Percentiles rank a stretch among this genome's conserved stretches.
phyloP scores from a whole-genome alignment of 92 coral and sea anemone genomes.

The Porites cylindrica region DNA sequence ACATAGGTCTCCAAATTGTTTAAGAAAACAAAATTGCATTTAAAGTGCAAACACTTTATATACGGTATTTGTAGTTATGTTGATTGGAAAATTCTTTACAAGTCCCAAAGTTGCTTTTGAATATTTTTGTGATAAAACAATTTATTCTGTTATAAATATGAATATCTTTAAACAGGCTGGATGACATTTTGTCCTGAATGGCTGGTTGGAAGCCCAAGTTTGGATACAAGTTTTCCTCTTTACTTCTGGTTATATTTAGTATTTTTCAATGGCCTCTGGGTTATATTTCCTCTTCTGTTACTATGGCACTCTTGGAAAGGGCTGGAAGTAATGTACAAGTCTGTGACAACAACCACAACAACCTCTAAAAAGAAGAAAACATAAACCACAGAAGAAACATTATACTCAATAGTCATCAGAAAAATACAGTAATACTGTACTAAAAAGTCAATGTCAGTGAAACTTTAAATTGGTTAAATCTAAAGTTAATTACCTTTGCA shows the following conservation, averaged over 20 bases:
- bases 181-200: conserved; percentile 88
- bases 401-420: background rate
- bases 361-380: conserved; percentile 16
- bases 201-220: conserved; percentile 70
- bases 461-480: no score
- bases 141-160: no score
- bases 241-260: conserved; percentile 72
- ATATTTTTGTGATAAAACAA: no score
- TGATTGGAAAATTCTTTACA: no score
- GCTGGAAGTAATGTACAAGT: background rate
- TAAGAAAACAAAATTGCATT: no score
- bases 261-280: conserved; percentile 84
- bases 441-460: no score
- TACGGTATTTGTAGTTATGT: no score
- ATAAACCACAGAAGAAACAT: background rate
- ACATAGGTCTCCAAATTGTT: no score
- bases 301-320: conserved; percentile 69
- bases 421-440: no score
- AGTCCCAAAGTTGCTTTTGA: no score
- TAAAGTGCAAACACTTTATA: no score
- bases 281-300: conserved; percentile 63
- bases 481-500: no score
- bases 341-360: background rate
- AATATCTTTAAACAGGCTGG: conserved; percentile 49
- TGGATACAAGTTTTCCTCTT: conserved; percentile 67